A percentile compares a stretch with the other conserved stretches of the same genome.
phyloP scores from a whole-genome alignment of 2,113 vertebrate genomes.

The Dipodomys spectabilis region DNA sequence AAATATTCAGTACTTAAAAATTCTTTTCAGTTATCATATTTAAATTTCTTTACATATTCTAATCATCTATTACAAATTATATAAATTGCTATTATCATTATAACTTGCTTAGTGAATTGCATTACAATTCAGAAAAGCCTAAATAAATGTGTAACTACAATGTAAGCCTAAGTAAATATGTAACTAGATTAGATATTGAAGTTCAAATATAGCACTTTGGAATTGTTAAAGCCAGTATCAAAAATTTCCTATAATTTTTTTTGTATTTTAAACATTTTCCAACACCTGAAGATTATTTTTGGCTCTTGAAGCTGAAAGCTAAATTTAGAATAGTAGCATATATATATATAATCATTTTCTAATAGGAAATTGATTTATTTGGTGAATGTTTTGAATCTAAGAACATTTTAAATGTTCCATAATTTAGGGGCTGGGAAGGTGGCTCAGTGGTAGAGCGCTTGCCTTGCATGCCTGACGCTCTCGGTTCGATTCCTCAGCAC shows the following conservation, averaged over 20 bases:
- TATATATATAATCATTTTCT: no score
- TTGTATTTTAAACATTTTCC: no score
- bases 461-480: no score
- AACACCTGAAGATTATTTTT: no score
- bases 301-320: no score
- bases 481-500: no score
- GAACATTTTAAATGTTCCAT: background rate
- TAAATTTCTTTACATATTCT: background rate
- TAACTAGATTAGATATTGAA: background rate
- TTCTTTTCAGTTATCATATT: background rate
- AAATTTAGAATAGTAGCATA: no score
- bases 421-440: no score
- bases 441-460: no score
- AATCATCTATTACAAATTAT: background rate
- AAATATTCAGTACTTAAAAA: background rate
- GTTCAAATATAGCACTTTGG: background rate
- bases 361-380: no score
- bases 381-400: background rate
- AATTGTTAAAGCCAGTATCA: background rate
- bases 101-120: background rate
- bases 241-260: conserved; percentile 40
- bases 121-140: background rate
- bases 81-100: background rate
- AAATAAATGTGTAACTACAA: no score
- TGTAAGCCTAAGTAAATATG: background rate